Conservation (phyloP, 1,140 invertebrate species). For the Micrasema minimum region DNA sequence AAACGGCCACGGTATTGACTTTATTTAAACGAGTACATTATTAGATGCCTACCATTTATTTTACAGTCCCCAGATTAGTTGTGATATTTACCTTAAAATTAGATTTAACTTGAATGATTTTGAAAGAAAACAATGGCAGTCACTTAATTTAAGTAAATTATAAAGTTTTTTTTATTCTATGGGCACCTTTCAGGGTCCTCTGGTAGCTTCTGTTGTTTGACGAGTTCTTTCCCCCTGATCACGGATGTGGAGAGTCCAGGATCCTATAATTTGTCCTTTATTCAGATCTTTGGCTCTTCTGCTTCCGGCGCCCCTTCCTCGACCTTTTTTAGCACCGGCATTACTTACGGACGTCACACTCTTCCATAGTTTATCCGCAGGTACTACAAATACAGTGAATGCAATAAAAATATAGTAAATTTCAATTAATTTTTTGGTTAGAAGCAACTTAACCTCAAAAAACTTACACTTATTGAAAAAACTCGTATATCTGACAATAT, state of each 20-base stretch:
- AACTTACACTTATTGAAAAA: constrained; percentile 70
- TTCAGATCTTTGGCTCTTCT: constrained; percentile 87
- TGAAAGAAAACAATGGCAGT: too few relatives aligned
- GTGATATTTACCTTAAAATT: too few relatives aligned
- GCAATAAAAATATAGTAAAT: neutral
- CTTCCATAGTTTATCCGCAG: constrained; percentile 91
- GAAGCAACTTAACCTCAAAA: constrained; percentile 36
- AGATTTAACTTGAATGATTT: too few relatives aligned
- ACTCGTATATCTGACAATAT: constrained; percentile 57
- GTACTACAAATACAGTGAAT: constrained; percentile 65
- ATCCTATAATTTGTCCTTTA: constrained; percentile 88
- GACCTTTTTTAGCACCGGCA: constrained; percentile 92
- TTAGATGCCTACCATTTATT: too few relatives aligned
- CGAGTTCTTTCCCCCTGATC: constrained; percentile 79
- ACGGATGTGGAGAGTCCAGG: constrained; percentile 91
- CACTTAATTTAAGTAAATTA: too few relatives aligned
- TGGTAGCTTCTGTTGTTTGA: constrained; percentile 76
- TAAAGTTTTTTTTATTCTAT: too few relatives aligned
- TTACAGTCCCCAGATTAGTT: too few relatives aligned
- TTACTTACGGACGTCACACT: constrained; percentile 95
- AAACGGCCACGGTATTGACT: too few relatives aligned
- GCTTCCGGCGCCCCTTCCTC: constrained; percentile 83
- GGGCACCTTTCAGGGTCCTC: constrained; percentile 74
- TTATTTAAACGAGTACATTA: too few relatives aligned
- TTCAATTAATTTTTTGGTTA: neutral